Conservation (phyloP, 2,888 invertebrate species). For the Lasioglossum morio region DNA sequence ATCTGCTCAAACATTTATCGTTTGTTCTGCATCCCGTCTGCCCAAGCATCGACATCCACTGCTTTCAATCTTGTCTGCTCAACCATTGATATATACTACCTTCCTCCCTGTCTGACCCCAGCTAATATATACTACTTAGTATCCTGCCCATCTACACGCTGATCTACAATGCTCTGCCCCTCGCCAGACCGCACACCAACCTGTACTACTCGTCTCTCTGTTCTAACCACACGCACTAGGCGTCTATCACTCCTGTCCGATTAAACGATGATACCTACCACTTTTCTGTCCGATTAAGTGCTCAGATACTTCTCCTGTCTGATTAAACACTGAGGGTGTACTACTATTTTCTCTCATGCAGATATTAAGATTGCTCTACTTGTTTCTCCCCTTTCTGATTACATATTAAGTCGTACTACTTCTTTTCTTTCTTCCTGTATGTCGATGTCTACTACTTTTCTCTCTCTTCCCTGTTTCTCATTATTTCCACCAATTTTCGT, state of each 20-base stretch:
- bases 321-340: neutral
- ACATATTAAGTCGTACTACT: neutral
- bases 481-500: no score
- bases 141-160: neutral
- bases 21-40: neutral
- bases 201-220: neutral
- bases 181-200: neutral
- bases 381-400: neutral
- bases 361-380: neutral
- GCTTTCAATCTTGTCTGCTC: slow-evolving; percentile 4
- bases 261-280: neutral
- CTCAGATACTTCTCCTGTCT: neutral
- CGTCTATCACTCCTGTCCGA: neutral
- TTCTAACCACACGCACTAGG: neutral
- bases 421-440: neutral
- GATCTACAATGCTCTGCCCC: neutral
- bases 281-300: neutral
- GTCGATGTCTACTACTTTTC: no score
- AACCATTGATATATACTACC: neutral
- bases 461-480: no score
- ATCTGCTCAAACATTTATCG: neutral
- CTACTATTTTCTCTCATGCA: neutral
- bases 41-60: neutral
- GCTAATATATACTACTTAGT: slow-evolving; percentile 6
- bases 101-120: neutral